phyloP scores from a whole-genome alignment of 2,888 invertebrate genomes.

The Scelioninae gen. 1 region DNA sequence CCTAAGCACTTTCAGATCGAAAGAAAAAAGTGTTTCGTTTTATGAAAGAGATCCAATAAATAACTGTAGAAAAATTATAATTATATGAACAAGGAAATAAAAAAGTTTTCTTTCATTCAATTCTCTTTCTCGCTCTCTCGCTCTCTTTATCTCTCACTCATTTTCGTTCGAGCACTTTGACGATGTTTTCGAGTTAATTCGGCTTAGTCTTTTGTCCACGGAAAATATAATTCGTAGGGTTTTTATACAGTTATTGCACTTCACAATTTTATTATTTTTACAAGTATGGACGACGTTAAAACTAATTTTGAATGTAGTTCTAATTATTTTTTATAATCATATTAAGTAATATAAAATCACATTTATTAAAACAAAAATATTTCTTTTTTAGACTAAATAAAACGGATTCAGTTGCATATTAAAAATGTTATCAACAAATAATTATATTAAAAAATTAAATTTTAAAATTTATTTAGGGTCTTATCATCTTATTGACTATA shows the following conservation, averaged over 20 bases:
- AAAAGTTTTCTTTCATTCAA: too few relatives aligned
- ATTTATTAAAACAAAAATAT: background rate
- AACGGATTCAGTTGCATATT: too few relatives aligned
- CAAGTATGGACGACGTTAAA: slow-evolving; percentile 24
- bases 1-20: too few relatives aligned
- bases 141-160: background rate
- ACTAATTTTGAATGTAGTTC: slow-evolving; percentile 40
- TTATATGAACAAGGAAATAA: too few relatives aligned
- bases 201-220: slow-evolving; percentile 29
- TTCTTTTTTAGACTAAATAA: background rate
- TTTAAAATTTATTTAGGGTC: background rate
- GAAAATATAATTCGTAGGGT: slow-evolving; percentile 35
- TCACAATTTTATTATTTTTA: slow-evolving; percentile 39
- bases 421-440: too few relatives aligned
- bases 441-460: background rate
- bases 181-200: slow-evolving; percentile 24
- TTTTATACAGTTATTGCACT: slow-evolving; percentile 54
- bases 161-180: slow-evolving; percentile 12
- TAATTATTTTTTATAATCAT: background rate
- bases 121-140: background rate
- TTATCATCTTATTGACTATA: too few relatives aligned
- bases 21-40: too few relatives aligned
- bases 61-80: too few relatives aligned
- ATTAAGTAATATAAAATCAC: background rate
- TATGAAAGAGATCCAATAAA: too few relatives aligned